Evolutionary conservation across 2,113 vertebrate species (phyloP).

Genomic region (Callorhinus ursinus): DNA sequence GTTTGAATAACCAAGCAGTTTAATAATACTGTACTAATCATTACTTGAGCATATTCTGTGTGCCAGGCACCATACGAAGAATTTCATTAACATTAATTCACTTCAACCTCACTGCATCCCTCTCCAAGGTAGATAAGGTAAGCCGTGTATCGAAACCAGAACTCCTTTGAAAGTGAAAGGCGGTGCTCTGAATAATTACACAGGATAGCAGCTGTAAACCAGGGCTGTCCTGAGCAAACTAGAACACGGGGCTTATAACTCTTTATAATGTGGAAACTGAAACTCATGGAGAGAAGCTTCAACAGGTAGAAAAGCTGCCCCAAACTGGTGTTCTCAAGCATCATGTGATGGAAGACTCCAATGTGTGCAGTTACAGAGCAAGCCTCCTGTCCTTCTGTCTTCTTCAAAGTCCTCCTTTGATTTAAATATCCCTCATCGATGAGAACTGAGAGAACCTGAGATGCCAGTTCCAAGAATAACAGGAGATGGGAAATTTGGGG

Average conservation of each 20-base stretch:
- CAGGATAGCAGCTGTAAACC: conserved; percentile 23
- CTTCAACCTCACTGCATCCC: background rate
- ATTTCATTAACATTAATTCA: background rate
- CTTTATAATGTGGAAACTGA: background rate
- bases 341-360: fast-evolving
- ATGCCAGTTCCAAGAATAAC: conserved; percentile 35
- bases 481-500: conserved; percentile 43
- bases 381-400: background rate
- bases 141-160: background rate
- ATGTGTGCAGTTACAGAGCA: background rate
- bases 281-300: background rate
- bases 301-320: background rate
- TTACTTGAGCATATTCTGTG: background rate
- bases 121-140: background rate
- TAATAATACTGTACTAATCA: background rate
- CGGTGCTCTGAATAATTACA: conserved; percentile 53
- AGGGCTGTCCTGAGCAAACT: background rate
- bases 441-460: background rate
- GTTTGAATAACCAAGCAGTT: conserved; percentile 38
- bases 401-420: background rate
- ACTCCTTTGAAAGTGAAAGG: background rate
- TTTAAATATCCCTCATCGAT: background rate
- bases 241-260: background rate
- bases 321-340: background rate
- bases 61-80: background rate